Base-by-base conservation (phyloP, 2,797 vertebrate species). In the Tapera naevia region DNA sequence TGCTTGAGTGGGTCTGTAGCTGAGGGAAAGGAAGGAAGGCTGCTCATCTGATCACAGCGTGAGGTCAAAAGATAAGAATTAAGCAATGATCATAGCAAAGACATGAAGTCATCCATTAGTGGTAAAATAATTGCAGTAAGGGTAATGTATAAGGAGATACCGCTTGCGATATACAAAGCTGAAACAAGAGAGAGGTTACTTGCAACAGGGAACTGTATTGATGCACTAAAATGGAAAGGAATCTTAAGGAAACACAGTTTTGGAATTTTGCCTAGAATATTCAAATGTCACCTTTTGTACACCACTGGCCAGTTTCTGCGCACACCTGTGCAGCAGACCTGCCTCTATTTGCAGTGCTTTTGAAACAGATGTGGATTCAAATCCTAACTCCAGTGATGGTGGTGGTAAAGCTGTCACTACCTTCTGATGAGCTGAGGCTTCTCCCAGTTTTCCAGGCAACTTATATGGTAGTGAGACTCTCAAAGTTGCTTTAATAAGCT, bases 51-150 rank as follows among this genome's bases (percentile, higher is more conserved):
- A 16, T 50, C 1, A 1, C 41, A 58, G 50, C 4, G 0, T 45
- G 54, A 11, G 16, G 9, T 37, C 9, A 24, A 21, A 33, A 35
- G 51, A 7, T 4, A 15, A 17, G 35, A 32, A 56, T 53, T 11
- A 25, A 33, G 51, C 41, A 57, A 4, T 3, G 2, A 10, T n/a
- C 22, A 5, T 27, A 84, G 57, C 23, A 51, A 28, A 61, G 54
- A 9, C 17, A 1, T 13, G 19, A 35, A 2, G 57, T 61, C 12
- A 5, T 30, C 53, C 3, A 0, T 30, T 54, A 54, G 21, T 17
- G 33, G 11, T 53, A 58, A 51, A 86, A 61, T 50, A 69, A 11
- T 28, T n/a, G 37, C 62, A 71, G 2, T 28, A 54, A 30, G 2
- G 1, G 65, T 23, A 53, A 33, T 0, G 2, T 22, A 10, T 41